Percentiles rank a stretch among this genome's conserved stretches.
Evolutionary conservation across 2,113 vertebrate genomes (phyloP).

Genomic region (Dascyllus trimaculatus): DNA sequence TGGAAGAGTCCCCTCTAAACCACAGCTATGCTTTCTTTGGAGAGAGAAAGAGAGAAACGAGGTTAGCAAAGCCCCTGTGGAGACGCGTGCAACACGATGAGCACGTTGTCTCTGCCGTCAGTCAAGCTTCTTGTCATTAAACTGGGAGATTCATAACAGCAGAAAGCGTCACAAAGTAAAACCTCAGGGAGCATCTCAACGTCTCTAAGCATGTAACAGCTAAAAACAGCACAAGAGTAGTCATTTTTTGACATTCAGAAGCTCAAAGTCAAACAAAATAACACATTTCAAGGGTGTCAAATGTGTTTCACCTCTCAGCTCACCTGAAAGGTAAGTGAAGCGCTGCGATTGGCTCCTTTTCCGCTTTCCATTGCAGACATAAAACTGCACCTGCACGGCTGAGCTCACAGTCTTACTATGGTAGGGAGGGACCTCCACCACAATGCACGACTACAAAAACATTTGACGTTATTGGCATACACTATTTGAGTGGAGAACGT

Average conservation of each 20-base stretch:
- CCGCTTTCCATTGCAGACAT: slow-evolving; percentile 98
- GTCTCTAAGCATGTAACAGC: not conserved
- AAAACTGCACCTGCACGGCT: slow-evolving; percentile 97
- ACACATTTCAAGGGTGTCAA: not conserved
- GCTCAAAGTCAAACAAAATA: not conserved
- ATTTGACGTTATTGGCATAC: not conserved
- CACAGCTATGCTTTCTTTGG: slow-evolving; percentile 67
- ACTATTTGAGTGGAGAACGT: not conserved
- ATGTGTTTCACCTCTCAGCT: slow-evolving; percentile 1
- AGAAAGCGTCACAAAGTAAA: slow-evolving; percentile 27
- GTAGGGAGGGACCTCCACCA: slow-evolving; percentile 97
- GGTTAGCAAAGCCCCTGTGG: slow-evolving; percentile 57
- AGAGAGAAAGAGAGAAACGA: slow-evolving; percentile 60
- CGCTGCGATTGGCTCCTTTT: slow-evolving; percentile 99
- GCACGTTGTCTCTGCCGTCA: slow-evolving; percentile 34
- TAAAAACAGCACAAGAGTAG: not conserved
- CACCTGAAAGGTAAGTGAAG: slow-evolving; percentile 98
- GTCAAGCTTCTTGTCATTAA: slow-evolving; percentile 21
- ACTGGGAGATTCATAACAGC: slow-evolving; percentile 3
- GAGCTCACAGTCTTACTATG: slow-evolving; percentile 94
- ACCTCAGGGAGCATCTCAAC: not conserved
- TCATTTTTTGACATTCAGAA: not conserved
- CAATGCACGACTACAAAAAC: slow-evolving; percentile 88
- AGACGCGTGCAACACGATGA: slow-evolving; percentile 31
- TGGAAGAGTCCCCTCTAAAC: slow-evolving; percentile 60